phyloP scores from a whole-genome alignment of 2,888 invertebrate species.

The Ophion costatus region DNA sequence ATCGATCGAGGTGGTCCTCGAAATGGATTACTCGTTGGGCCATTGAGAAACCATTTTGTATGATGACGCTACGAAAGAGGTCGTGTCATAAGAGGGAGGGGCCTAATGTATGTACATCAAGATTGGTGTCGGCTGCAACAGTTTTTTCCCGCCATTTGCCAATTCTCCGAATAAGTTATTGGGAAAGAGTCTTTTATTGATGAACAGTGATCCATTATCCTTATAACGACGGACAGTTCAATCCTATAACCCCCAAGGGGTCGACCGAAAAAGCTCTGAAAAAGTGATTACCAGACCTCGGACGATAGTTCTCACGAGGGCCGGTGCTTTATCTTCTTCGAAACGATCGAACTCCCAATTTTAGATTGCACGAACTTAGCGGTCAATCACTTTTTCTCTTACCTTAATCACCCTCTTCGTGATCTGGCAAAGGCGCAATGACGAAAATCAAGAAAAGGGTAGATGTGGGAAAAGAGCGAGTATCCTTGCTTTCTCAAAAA shows the following conservation, averaged over 20 bases:
- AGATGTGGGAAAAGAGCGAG: not conserved
- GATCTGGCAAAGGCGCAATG: not conserved
- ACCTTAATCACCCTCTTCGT: not conserved
- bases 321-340: constrained; percentile 13
- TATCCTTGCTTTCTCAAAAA: not conserved
- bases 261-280: constrained; percentile 15
- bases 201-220: constrained; percentile 32
- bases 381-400: constrained; percentile 11
- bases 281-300: constrained; percentile 21
- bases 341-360: constrained; percentile 19
- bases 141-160: not conserved
- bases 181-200: constrained; percentile 11
- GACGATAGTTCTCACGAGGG: constrained; percentile 8
- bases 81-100: not conserved
- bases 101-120: not conserved
- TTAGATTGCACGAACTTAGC: not conserved
- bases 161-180: constrained; percentile 10
- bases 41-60: not conserved
- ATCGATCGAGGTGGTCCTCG: not conserved
- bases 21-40: not conserved
- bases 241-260: constrained; percentile 6
- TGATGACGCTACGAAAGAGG: not conserved
- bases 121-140: not conserved
- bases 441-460: not conserved
- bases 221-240: constrained; percentile 19